Percentiles rank a stretch among this genome's conserved stretches.
Evolutionary conservation across 1,140 invertebrate genomes (phyloP).

Genomic region (Drosophila trapezifrons): DNA sequence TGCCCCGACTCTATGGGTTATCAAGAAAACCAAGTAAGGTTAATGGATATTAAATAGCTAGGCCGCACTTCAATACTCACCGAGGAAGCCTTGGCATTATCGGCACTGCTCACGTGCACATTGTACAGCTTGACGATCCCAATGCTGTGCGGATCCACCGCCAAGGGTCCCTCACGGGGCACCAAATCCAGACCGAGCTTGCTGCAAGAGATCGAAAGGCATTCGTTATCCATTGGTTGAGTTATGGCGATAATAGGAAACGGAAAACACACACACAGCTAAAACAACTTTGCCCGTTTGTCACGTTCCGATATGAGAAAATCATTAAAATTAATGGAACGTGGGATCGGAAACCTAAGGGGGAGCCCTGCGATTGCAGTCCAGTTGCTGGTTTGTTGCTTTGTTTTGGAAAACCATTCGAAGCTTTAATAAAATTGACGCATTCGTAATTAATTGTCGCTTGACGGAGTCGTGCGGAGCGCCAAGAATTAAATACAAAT

Average conservation of each 20-base stretch:
- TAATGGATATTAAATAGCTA: background rate
- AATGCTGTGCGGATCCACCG: slow-evolving; percentile 94
- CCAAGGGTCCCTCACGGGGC: slow-evolving; percentile 92
- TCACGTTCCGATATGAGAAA: slow-evolving; percentile 55
- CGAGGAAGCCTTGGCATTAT: slow-evolving; percentile 90
- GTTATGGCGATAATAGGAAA: slow-evolving; percentile 41
- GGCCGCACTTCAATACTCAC: slow-evolving; percentile 86
- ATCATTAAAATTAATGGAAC: slow-evolving; percentile 35
- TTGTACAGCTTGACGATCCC: slow-evolving; percentile 95
- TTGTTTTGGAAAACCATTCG: slow-evolving; percentile 44
- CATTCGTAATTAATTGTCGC: slow-evolving; percentile 72
- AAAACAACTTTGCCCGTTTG: slow-evolving; percentile 67
- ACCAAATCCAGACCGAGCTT: slow-evolving; percentile 96
- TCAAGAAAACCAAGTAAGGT: background rate
- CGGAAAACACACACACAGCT: slow-evolving; percentile 34
- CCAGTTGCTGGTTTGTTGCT: slow-evolving; percentile 36
- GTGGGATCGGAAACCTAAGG: slow-evolving; percentile 7
- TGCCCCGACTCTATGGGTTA: slow-evolving; percentile 86
- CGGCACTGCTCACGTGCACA: slow-evolving; percentile 92
- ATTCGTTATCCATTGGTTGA: slow-evolving; percentile 30
- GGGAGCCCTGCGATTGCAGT: slow-evolving; percentile 12
- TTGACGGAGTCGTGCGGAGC: slow-evolving; percentile 54
- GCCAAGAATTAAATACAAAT: slow-evolving; percentile 69
- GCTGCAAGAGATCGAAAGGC: slow-evolving; percentile 86
- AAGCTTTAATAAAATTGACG: slow-evolving; percentile 65